A percentile compares a stretch with the other conserved stretches of the same genome.
These are phyloP conservation scores for Baronia brevicornis DNA, from an alignment of 2,888 invertebrate genomes.

Conservation along the genomic window DNA sequence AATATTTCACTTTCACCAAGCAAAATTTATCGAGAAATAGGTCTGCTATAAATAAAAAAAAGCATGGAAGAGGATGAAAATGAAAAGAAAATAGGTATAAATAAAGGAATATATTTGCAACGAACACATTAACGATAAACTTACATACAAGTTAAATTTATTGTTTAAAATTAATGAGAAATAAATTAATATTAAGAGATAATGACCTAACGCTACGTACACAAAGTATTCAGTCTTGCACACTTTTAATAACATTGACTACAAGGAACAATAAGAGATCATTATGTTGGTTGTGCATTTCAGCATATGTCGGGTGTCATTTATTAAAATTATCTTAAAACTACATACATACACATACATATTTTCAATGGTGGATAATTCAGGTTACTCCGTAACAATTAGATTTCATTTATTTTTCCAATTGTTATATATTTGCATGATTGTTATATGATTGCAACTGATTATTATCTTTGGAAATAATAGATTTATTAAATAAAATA, in stretches of 20 bases:
- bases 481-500: too few relatives aligned
- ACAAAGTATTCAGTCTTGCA: slow-evolving; percentile 58
- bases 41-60: slow-evolving; percentile 63
- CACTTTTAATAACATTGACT: slow-evolving; percentile 42
- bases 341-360: too few relatives aligned
- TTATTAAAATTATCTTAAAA: slow-evolving; percentile 12
- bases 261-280: slow-evolving; percentile 65
- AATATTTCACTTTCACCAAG: slow-evolving; percentile 66
- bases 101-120: slow-evolving; percentile 75
- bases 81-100: slow-evolving; percentile 72
- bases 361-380: too few relatives aligned
- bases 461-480: too few relatives aligned
- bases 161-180: slow-evolving; percentile 52
- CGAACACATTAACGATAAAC: slow-evolving; percentile 71
- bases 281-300: slow-evolving; percentile 33
- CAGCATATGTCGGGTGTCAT: slow-evolving; percentile 24
- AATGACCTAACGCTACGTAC: slow-evolving; percentile 42
- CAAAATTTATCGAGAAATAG: slow-evolving; percentile 56
- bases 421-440: too few relatives aligned
- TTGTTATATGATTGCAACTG: too few relatives aligned
- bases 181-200: slow-evolving; percentile 30
- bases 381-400: too few relatives aligned
- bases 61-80: slow-evolving; percentile 72
- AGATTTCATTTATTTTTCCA: too few relatives aligned
- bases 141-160: slow-evolving; percentile 48